Evolutionary conservation across 2,888 invertebrate genomes (phyloP).

Genomic region (Cephus spinipes): DNA sequence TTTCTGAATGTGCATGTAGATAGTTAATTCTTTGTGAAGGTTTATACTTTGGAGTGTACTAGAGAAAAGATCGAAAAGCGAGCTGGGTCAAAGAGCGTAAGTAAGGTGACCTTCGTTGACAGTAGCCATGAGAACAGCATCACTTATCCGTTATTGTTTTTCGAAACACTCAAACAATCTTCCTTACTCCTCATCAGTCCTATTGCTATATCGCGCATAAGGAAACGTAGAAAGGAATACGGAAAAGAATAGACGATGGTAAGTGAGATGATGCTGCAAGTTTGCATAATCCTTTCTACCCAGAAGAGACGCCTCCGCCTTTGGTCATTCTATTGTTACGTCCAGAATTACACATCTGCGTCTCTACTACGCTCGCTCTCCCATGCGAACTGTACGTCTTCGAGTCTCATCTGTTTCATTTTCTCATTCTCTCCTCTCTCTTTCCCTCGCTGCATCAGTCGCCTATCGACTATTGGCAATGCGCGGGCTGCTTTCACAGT

Average conservation of each 20-base stretch:
- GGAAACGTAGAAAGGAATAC: background rate
- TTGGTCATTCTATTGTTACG: slow-evolving; percentile 14
- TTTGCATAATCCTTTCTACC: slow-evolving; percentile 3
- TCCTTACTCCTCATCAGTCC: background rate
- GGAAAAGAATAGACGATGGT: background rate
- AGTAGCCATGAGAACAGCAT: background rate
- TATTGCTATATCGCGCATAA: background rate
- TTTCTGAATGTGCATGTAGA: too few species aligned
- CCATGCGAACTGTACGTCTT: background rate
- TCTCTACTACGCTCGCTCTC: background rate
- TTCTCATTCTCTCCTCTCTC: slow-evolving; percentile 22
- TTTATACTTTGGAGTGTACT: too few species aligned
- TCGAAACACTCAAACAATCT: background rate
- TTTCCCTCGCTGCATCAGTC: background rate
- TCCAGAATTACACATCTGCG: slow-evolving; percentile 5
- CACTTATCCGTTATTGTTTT: background rate
- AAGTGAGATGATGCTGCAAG: slow-evolving; percentile 3
- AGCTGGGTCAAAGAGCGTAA: too few species aligned
- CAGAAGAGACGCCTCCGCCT: background rate
- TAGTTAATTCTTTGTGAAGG: too few species aligned
- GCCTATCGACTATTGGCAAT: slow-evolving; percentile 14
- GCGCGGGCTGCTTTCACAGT: background rate
- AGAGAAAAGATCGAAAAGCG: too few species aligned
- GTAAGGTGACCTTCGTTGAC: too few species aligned
- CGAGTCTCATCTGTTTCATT: background rate